phyloP scores from a whole-genome alignment of 1,140 invertebrate genomes.

The Drosophila quadrilineata region DNA sequence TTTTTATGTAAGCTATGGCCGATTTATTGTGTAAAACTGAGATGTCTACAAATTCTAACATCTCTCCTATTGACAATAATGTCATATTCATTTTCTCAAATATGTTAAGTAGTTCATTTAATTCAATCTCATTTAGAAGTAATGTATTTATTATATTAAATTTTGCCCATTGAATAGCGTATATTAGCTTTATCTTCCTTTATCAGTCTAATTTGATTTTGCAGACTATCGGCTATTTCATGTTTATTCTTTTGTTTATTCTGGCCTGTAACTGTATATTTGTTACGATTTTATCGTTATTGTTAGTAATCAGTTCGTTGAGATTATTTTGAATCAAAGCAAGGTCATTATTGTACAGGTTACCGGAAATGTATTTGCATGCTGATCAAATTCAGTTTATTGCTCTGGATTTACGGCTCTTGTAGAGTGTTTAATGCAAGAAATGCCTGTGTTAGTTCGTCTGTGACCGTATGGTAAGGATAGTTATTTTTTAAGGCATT shows the following conservation, averaged over 20 bases:
- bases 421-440: neutral
- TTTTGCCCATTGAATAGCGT: slow-evolving; percentile 16
- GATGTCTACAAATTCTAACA: slow-evolving; percentile 1
- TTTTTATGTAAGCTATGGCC: slow-evolving; percentile 5
- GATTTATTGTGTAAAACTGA: slow-evolving; percentile 8
- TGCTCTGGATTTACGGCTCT: neutral
- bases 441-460: neutral
- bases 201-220: slow-evolving; percentile 10
- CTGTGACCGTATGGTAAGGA: neutral
- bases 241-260: neutral
- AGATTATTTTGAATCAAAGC: neutral
- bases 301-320: neutral
- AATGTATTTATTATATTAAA: slow-evolving; percentile 7
- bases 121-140: neutral
- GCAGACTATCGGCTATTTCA: neutral
- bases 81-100: neutral
- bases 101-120: neutral
- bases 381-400: neutral
- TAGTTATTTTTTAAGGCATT: neutral
- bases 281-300: neutral
- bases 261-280: neutral
- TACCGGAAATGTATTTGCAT: slow-evolving; percentile 1
- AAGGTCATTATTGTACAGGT: neutral
- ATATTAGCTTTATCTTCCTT: slow-evolving; percentile 17
- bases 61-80: slow-evolving; percentile 6